These are phyloP conservation scores for Volucella bombylans DNA, from an alignment of 2,888 invertebrate genomes.

Conservation along the genomic window DNA sequence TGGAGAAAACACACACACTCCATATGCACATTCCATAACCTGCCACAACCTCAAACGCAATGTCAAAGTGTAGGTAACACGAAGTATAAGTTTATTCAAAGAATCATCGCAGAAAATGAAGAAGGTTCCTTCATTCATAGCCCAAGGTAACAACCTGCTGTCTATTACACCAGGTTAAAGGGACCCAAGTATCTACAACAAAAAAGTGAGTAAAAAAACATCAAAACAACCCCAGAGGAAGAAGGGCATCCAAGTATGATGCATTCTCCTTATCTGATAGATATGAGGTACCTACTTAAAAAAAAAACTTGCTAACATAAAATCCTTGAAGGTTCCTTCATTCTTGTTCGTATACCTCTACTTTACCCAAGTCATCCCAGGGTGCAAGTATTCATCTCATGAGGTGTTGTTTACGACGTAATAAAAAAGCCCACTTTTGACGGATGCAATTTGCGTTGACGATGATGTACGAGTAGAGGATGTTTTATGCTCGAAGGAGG, in stretches of 20 bases:
- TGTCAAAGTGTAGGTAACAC: slow-evolving; percentile 20
- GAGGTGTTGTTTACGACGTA: slow-evolving; percentile 69
- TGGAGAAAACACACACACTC: not conserved
- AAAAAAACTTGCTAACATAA: slow-evolving; percentile 55
- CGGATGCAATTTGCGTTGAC: slow-evolving; percentile 73
- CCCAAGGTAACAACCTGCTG: slow-evolving; percentile 48
- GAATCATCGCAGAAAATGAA: too few relatives aligned
- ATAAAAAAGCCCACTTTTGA: slow-evolving; percentile 71
- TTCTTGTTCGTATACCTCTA: not conserved
- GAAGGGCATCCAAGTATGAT: slow-evolving; percentile 4
- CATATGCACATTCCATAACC: not conserved
- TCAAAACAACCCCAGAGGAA: slow-evolving; percentile 12
- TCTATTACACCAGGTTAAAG: slow-evolving; percentile 12
- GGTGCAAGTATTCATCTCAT: slow-evolving; percentile 52
- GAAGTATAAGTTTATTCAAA: not conserved
- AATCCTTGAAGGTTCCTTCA: slow-evolving; percentile 47
- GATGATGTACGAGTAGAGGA: slow-evolving; percentile 27
- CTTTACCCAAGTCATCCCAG: not conserved
- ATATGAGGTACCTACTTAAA: slow-evolving; percentile 43
- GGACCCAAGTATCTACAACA: too few relatives aligned
- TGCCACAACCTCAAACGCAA: not conserved
- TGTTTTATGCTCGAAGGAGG: slow-evolving; percentile 2
- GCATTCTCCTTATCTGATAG: slow-evolving; percentile 38
- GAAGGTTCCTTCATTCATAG: slow-evolving; percentile 28
- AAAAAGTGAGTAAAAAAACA: not conserved